Evolutionary conservation across 2,888 invertebrate genomes (phyloP).

Genomic region (Chrysodeixis includens): DNA sequence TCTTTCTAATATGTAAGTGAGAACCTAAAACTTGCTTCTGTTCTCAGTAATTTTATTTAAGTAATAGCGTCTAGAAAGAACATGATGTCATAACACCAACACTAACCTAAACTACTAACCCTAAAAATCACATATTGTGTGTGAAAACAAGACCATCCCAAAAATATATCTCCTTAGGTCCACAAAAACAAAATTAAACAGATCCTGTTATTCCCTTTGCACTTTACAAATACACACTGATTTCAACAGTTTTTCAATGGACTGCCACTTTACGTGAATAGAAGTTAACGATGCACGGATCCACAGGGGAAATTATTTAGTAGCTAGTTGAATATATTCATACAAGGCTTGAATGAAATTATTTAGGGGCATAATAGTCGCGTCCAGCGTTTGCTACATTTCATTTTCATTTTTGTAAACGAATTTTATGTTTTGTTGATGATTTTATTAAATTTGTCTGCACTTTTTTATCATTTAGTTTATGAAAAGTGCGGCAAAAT

Average conservation of each 20-base stretch:
- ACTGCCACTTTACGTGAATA: slow-evolving; percentile 76
- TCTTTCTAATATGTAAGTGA: too few species aligned
- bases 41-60: too few species aligned
- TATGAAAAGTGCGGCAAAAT: too few species aligned
- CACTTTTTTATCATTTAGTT: too few species aligned
- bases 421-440: background rate
- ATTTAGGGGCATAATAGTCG: slow-evolving; percentile 36
- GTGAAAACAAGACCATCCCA: too few species aligned
- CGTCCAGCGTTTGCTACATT: background rate
- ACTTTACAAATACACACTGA: slow-evolving; percentile 27
- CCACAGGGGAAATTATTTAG: slow-evolving; percentile 77
- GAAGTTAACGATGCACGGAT: slow-evolving; percentile 80
- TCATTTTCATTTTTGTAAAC: background rate
- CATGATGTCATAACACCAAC: too few species aligned
- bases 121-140: too few species aligned
- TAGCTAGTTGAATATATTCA: slow-evolving; percentile 68
- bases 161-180: too few species aligned
- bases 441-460: too few species aligned
- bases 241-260: slow-evolving; percentile 56
- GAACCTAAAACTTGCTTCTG: too few species aligned
- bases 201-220: background rate
- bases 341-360: slow-evolving; percentile 47
- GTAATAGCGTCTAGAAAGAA: too few species aligned
- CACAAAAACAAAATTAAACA: background rate
- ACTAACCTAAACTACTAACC: too few species aligned